These are phyloP conservation scores for Urophycis tenuis DNA, from an alignment of 2,797 vertebrate genomes.

Conservation along the genomic window DNA sequence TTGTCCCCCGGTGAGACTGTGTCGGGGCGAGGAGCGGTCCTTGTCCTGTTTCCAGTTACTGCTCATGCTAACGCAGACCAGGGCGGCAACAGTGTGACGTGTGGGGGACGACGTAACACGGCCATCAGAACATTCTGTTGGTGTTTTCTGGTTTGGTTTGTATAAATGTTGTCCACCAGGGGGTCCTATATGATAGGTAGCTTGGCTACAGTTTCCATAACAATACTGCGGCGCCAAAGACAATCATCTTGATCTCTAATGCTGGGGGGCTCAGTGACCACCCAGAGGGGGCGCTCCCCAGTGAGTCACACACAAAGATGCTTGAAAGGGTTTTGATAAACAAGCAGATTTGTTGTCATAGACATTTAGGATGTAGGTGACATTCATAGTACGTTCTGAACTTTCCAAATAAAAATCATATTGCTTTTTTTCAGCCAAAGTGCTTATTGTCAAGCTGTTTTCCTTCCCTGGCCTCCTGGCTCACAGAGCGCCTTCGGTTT, in stretches of 20 bases:
- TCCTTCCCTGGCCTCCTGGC: slow-evolving; percentile 56
- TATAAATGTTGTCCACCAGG: slow-evolving; percentile 31
- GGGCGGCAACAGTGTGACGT: slow-evolving; percentile 15
- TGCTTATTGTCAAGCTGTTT: slow-evolving; percentile 66
- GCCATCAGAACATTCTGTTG: slow-evolving; percentile 35
- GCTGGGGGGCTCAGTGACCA: slow-evolving; percentile 70
- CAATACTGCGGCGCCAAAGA: slow-evolving; percentile 82
- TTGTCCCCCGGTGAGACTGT: slow-evolving; percentile 12
- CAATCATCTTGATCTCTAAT: slow-evolving; percentile 84
- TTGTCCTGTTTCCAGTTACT: slow-evolving; percentile 17
- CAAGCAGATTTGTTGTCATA: slow-evolving; percentile 74
- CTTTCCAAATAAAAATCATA: slow-evolving; percentile 74
- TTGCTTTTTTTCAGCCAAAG: slow-evolving; percentile 67
- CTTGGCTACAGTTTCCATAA: slow-evolving; percentile 78
- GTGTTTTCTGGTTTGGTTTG: slow-evolving; percentile 39
- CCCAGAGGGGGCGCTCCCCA: slow-evolving; percentile 77
- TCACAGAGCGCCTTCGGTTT: slow-evolving; percentile 76
- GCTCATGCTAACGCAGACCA: slow-evolving; percentile 7
- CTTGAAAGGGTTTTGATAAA: slow-evolving; percentile 80
- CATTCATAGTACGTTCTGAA: slow-evolving; percentile 72
- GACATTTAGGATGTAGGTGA: slow-evolving; percentile 71
- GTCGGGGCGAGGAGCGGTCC: slow-evolving; percentile 2
- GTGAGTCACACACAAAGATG: slow-evolving; percentile 73
- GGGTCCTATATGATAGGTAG: slow-evolving; percentile 80
- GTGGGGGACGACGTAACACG: slow-evolving; percentile 32